phyloP scores from a whole-genome alignment of 2,797 vertebrate species.

The Gobio occitaniae region DNA sequence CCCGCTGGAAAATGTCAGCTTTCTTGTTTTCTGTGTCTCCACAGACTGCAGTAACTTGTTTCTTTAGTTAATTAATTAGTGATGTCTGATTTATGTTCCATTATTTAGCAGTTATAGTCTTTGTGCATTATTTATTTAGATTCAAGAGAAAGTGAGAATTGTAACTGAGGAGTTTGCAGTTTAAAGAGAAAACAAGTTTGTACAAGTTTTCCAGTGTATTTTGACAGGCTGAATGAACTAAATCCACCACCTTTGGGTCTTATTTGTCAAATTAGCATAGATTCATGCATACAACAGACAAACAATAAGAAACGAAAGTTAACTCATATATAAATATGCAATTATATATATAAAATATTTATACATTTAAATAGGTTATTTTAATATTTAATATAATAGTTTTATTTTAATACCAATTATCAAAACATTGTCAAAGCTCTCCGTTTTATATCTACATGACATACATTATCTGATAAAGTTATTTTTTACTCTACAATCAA shows the following conservation, averaged over 20 bases:
- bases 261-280: slow-evolving; percentile 22
- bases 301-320: not conserved
- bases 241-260: not conserved
- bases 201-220: not conserved
- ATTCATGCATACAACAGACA: not conserved
- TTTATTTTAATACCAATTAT: too few relatives aligned
- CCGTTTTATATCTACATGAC: too few relatives aligned
- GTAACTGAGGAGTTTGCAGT: not conserved
- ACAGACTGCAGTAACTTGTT: slow-evolving; percentile 8
- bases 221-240: slow-evolving; percentile 26
- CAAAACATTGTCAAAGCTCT: too few relatives aligned
- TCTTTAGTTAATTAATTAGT: slow-evolving; percentile 31
- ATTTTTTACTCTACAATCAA: too few relatives aligned
- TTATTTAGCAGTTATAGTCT: slow-evolving; percentile 26
- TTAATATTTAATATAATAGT: not conserved
- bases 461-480: too few relatives aligned
- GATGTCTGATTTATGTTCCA: slow-evolving; percentile 18
- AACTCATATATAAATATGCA: not conserved
- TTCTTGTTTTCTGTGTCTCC: slow-evolving; percentile 34
- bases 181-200: not conserved
- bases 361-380: not conserved
- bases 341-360: not conserved
- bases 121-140: slow-evolving; percentile 20
- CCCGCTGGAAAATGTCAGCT: slow-evolving; percentile 31
- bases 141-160: not conserved